Evolutionary conservation across 2,888 invertebrate genomes (phyloP), one percentile per base, ranked within the genome.

Genomic region (Gari tellinella): DNA sequence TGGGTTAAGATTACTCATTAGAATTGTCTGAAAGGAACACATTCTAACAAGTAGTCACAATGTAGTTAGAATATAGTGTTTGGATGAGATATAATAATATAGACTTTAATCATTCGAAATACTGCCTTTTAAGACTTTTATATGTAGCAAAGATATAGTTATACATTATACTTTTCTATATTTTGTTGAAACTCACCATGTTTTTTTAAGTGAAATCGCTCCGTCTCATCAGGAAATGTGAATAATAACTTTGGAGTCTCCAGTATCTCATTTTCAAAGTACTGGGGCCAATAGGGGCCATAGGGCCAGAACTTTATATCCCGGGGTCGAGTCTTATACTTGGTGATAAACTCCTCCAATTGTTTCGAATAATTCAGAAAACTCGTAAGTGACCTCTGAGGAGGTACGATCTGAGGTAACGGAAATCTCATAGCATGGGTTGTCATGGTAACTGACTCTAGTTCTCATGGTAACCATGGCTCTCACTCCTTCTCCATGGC

Each of bases 251-350:
- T 73, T 15, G 89, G 89, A 1, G 89, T 87, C 51, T 85, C 82
- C 5, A 88, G 65, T 26, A 88, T 76, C 14, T 85, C 81, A 51
- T 83, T 82, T n/a, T 84, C 81, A 63, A 81, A 81, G 52, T 82
- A 83, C 23, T 74, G 74, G 0, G 90, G 90, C 90, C 90, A 90
- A 65, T 90, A 90, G 0, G 90, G 90, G 1, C 90, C 90, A 68
- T 89, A 90, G 0, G 90, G 90, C 90, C 90, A 90, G 78, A 86
- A 87, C 64, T 89, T 89, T 17, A 90, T 88, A 75, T 90, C 90
- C 38, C 84, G 83, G 8, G 90, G 90, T 46, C 85, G 67, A 19
- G 85, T 81, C 68, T 88, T 88, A 63, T 88, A 88, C 21, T 86
- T 84, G 10, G 73, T 68, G 4, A 90, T 89, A 65, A 86, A 90